Evolutionary conservation across 2,888 invertebrate genomes (phyloP).

Genomic region (Brachyopa scutellaris): DNA sequence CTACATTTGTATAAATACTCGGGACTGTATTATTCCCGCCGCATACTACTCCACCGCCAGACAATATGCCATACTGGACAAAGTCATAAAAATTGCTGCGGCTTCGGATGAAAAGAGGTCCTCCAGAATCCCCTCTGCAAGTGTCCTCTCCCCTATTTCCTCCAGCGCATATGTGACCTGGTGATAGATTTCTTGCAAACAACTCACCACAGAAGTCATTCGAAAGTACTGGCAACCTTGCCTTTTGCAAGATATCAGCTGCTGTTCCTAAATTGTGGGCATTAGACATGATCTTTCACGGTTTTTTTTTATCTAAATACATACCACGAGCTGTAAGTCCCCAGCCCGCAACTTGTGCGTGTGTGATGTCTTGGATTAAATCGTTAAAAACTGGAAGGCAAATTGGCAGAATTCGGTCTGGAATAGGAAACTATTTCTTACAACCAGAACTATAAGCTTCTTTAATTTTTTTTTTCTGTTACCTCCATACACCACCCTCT

Average conservation of each 20-base stretch:
- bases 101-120: conserved; percentile 38
- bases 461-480: too few species aligned
- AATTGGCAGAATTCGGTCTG: conserved; percentile 49
- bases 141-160: conserved; percentile 19
- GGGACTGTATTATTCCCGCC: conserved; percentile 47
- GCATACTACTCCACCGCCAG: conserved; percentile 25
- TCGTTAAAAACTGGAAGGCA: conserved; percentile 55
- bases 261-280: conserved; percentile 9
- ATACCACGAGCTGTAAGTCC: conserved; percentile 48
- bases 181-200: conserved; percentile 30
- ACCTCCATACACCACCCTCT: conserved; percentile 46
- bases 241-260: conserved; percentile 37
- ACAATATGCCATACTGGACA: conserved; percentile 49
- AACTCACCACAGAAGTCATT: conserved; percentile 34
- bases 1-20: conserved; percentile 57
- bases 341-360: conserved; percentile 53
- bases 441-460: too few species aligned
- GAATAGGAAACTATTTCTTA: neutral
- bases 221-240: conserved; percentile 26
- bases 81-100: neutral
- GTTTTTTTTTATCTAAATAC: neutral
- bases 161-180: conserved; percentile 41
- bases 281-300: neutral
- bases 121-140: conserved; percentile 54
- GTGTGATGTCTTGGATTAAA: too few species aligned